Evolutionary conservation across 2,113 vertebrate genomes (phyloP).

Genomic region (Typhlomys cinereus): DNA sequence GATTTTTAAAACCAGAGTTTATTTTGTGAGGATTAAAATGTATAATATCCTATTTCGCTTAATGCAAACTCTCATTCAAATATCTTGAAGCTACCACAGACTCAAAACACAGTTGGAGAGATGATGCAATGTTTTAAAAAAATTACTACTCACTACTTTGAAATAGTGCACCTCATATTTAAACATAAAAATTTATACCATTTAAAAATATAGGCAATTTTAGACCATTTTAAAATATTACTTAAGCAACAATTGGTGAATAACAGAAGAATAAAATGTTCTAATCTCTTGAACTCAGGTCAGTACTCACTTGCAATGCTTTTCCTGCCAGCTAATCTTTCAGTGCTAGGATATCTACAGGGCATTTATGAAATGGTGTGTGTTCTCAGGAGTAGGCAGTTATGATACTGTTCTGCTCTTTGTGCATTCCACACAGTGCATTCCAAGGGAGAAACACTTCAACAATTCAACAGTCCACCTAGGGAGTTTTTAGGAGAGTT

Average conservation of each 20-base stretch:
- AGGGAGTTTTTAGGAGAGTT: background rate
- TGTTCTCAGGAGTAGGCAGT: background rate
- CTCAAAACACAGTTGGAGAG: slow-evolving; percentile 1
- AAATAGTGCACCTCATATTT: slow-evolving; percentile 26
- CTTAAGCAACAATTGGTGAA: slow-evolving; percentile 28
- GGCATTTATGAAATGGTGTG: slow-evolving; percentile 4
- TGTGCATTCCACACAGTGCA: background rate
- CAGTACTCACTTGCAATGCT: background rate
- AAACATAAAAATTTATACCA: slow-evolving; percentile 12
- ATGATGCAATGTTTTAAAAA: background rate
- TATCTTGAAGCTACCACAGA: background rate
- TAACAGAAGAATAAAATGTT: slow-evolving; percentile 19
- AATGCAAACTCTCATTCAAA: slow-evolving; percentile 52
- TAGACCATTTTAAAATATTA: background rate
- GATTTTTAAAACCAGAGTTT: slow-evolving; percentile 20
- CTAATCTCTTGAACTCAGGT: slow-evolving; percentile 40
- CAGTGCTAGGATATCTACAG: slow-evolving; percentile 12
- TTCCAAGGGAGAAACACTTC: background rate
- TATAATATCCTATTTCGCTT: slow-evolving; percentile 5
- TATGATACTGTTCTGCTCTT: slow-evolving; percentile 25
- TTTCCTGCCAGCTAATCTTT: slow-evolving; percentile 40
- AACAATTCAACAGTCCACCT: background rate
- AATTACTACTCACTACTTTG: background rate
- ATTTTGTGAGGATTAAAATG: background rate
- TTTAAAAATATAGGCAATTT: slow-evolving; percentile 52